Conservation (phyloP, 2,113 vertebrate species). For the Grantiella picta region DNA sequence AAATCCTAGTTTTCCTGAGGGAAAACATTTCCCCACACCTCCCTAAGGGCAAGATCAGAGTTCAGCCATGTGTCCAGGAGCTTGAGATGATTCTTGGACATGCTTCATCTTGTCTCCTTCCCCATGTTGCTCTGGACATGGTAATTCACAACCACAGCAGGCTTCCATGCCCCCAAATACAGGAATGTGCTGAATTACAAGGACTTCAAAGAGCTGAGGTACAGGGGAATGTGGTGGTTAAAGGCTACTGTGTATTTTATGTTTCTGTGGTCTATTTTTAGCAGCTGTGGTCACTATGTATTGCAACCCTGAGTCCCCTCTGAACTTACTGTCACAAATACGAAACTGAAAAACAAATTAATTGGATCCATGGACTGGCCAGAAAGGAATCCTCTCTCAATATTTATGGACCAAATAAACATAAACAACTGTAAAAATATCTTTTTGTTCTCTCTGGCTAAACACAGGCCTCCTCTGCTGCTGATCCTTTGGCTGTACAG, state of each 20-base stretch:
- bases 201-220: neutral
- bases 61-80: neutral
- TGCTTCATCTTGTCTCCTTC: neutral
- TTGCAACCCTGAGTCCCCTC: neutral
- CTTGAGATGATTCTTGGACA: neutral
- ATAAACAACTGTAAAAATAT: neutral
- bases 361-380: neutral
- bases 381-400: neutral
- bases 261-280: neutral
- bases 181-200: neutral
- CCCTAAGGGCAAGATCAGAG: neutral
- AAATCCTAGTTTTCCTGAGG: neutral
- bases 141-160: neutral
- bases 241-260: neutral
- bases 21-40: neutral
- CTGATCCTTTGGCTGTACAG: neutral
- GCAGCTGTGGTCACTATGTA: neutral
- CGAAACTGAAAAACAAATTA: constrained; percentile 17
- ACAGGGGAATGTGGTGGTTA: neutral
- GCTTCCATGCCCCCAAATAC: neutral
- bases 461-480: neutral
- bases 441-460: neutral
- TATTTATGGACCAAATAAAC: constrained; percentile 15
- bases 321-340: neutral
- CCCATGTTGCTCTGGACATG: neutral